Base-by-base conservation (phyloP, 2,113 vertebrate genomes). In the Paracanthobrama guichenoti region DNA sequence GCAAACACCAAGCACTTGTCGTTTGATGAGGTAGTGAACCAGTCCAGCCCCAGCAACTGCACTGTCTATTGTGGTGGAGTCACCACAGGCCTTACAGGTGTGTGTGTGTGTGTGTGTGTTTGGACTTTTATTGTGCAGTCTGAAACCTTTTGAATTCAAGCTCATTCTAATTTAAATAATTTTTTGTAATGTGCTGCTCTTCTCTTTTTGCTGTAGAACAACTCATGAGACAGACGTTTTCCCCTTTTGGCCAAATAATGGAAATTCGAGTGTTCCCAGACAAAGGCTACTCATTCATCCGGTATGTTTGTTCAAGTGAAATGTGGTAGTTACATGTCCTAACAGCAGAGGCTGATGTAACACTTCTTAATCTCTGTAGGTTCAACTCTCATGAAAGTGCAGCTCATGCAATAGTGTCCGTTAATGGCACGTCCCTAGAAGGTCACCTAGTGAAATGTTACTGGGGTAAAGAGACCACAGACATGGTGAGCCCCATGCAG, bases 221-320 rank as follows among this genome's bases (percentile, higher is more conserved):
- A 95, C 94, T 99, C 77, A 99, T 99, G 98, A 97, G 98, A 89
- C 97, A 98, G 95, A 98, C 98, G 53, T 99, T 99, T 90, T 97
- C 97, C 28, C 95, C 96, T 9, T 99, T 99, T 81, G 98, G 98
- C 83, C 97, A 97, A 93, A 98, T 99, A 90, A 95, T 99, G 97
- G 98, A 99, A 90, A 96, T 99, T 86, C 90, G 98, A 85, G 97
- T 99, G 88, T 99, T 99, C 90, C 98, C 97, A 0, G 98, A 99
- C 91, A 99, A 99, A 95, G 98, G 98, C 48, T 99, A 99, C 91
- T 99, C 98, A 44, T 99, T 99, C 74, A 94, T 99, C 89, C 95
- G 98, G 98, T 98, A 94, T 1, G 94, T 57, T 11, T 11, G 4
- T 39, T 31, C 1, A 6, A 20, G 8, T 57, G 4, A 31, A 14